These are phyloP conservation scores for Neodontobutis hainanensis DNA, from an alignment of 2,113 vertebrate genomes.

Conservation along the genomic window DNA sequence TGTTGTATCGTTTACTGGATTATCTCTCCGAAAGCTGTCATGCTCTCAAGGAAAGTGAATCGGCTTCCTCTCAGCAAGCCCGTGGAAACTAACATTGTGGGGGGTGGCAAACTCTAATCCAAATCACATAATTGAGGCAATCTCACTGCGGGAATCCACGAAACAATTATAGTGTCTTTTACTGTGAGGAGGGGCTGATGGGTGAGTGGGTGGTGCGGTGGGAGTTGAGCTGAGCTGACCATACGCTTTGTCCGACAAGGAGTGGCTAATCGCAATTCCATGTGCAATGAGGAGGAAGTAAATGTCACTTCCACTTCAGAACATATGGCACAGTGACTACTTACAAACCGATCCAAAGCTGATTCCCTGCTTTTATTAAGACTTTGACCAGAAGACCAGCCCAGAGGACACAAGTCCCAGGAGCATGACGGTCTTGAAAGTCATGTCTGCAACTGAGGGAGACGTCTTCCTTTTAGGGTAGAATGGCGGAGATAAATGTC, in stretches of 20 bases:
- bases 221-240: constrained; percentile 40
- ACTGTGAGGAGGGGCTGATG: constrained; percentile 7
- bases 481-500: constrained; percentile 65
- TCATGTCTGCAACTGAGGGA: constrained; percentile 46
- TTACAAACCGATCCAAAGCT: constrained; percentile 20
- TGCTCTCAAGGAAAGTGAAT: constrained; percentile 55
- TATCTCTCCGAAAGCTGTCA: constrained; percentile 1
- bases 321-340: constrained; percentile 51
- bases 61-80: constrained; percentile 62
- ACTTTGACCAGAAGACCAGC: constrained; percentile 43
- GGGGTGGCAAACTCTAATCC: constrained; percentile 66
- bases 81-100: constrained; percentile 50
- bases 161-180: constrained; percentile 58
- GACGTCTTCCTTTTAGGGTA: constrained; percentile 53
- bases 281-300: constrained; percentile 42
- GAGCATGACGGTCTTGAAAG: constrained; percentile 18
- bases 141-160: constrained; percentile 48
- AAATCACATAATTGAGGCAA: constrained; percentile 72
- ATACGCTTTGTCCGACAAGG: constrained; percentile 51
- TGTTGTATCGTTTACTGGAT: neutral
- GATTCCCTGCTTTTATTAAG: constrained; percentile 46
- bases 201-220: constrained; percentile 6
- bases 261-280: constrained; percentile 60
- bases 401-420: constrained; percentile 32
- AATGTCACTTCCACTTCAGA: constrained; percentile 55